Base-by-base conservation (phyloP, 2,888 invertebrate species). In the Anarsia innoxiella region DNA sequence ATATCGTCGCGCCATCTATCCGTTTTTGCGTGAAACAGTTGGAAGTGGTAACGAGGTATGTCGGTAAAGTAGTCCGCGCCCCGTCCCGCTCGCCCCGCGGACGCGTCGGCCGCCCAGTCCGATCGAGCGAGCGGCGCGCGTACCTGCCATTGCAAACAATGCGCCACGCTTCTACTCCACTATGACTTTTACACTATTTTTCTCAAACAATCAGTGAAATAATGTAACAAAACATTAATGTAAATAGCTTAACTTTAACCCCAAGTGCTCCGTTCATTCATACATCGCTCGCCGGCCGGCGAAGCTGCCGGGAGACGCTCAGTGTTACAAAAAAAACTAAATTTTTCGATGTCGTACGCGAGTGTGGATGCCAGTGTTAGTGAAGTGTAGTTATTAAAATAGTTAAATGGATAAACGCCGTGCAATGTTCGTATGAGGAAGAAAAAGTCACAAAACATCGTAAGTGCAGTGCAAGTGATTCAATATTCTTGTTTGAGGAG, bases 371-470 rank as follows among this genome's bases (percentile, higher is more conserved):
- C n/a, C n/a, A 72, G 61, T 67, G 35, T 19, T 19, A 66, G 76
- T 80, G 80, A 69, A 69, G 80, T 83, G 77, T 75, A 76, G 80
- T 82, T 74, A 71, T 72, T 71, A 77, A 74, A 82, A 78, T 80
- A 80, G 75, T 78, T 78, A 79, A 79, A 83, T 83, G 82, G 79
- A 77, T 80, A 77, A 70, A 72, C 70, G 66, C 53, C 77, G 79
- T 73, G 82, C 78, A 72, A 91, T 63, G 90, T 65, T 82, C 84
- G 82, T 77, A 84, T 84, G 84, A 84, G 83, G 84, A 84, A 84
- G 82, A 84, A 84, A 78, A 76, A 70, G 70, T 82, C 78, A 65
- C 74, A 80, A 58, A 84, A 80, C 77, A 84, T 79, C 68, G 83
- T 83, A 84, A 84, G 83, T 83, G 76, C 55, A 61, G 68, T 67